Evolutionary conservation across 2,888 invertebrate genomes (phyloP), one percentile per base, ranked within the genome.

Genomic region (Endotricha flammealis): DNA sequence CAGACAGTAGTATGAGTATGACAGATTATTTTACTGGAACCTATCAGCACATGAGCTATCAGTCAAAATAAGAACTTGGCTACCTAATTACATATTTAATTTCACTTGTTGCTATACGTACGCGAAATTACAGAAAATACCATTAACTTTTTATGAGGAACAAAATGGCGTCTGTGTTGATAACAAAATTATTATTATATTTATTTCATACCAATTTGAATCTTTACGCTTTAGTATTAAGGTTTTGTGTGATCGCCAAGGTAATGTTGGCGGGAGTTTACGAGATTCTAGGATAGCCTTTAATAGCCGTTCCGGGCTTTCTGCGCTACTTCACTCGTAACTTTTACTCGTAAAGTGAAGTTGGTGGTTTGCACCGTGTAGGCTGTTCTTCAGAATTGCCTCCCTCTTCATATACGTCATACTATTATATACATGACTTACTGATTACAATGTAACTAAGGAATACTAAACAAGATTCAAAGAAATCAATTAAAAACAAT

Each of bases 91-190:
- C 67, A 64, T 68, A 66, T 75, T 77, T 75, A 73, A 78, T 75
- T 71, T 71, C 62, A 80, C 81, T 79, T 80, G 79, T 82, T 80
- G 79, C 76, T 66, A 53, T 56, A 61, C 64, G 55, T 56, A 61
- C 64, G 55, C 65, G 59, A 69, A 77, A 80, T 76, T 75, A 74
- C 72, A 58, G 67, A 53, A 61, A 52, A 64, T 56, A 64, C 63
- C 63, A 78, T 81, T 81, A 81, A 78, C 73, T 76, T 78, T 83
- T 83, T 81, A 82, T 77, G 82, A 70, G 57, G 62, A 68, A 74
- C 78, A 71, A 80, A 83, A 82, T 81, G 77, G 78, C 74, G 27
- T 27, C 11, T 27, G 11, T 7, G 27, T 9, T 9, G 12, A 28
- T 9, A 41, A 49, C 58, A 50, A 57, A 59, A 46, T 50, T 57